phyloP scores from a whole-genome alignment of 2,888 invertebrate genomes.

The Zhengitettix transpicula region DNA sequence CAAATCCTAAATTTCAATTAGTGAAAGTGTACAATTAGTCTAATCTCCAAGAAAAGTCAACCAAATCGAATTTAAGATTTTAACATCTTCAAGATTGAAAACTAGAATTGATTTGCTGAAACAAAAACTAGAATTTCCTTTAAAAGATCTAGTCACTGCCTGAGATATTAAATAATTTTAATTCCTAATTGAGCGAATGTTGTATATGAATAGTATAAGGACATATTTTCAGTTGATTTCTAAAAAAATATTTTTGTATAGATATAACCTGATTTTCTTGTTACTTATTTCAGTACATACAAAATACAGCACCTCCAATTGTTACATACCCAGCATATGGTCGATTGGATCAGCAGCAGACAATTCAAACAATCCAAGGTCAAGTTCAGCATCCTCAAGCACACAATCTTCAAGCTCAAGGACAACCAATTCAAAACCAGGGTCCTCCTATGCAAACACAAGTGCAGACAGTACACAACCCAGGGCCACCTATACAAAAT shows the following conservation, averaged over 20 bases:
- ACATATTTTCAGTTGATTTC: not conserved
- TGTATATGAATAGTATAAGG: too few relatives aligned
- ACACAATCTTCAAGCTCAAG: not conserved
- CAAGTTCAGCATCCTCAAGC: not conserved
- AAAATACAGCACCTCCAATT: conserved; percentile 6
- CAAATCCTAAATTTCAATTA: too few relatives aligned
- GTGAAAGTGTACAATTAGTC: too few relatives aligned
- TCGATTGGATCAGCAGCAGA: conserved; percentile 4
- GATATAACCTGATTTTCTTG: not conserved
- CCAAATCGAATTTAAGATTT: too few relatives aligned
- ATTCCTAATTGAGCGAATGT: too few relatives aligned
- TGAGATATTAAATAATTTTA: too few relatives aligned
- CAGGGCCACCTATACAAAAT: conserved; percentile 4
- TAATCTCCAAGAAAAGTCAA: too few relatives aligned
- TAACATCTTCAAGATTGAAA: too few relatives aligned
- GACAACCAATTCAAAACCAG: not conserved
- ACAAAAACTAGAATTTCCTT: too few relatives aligned
- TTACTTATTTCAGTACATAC: conserved; percentile 5
- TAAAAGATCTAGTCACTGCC: too few relatives aligned
- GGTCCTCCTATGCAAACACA: not conserved
- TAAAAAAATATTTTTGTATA: not conserved
- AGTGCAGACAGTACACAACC: not conserved
- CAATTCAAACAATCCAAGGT: conserved; percentile 1
- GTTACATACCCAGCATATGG: conserved; percentile 5
- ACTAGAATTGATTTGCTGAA: too few relatives aligned